phyloP scores from a whole-genome alignment of 1,140 invertebrate genomes.

The Macrocentrus cingulum region DNA sequence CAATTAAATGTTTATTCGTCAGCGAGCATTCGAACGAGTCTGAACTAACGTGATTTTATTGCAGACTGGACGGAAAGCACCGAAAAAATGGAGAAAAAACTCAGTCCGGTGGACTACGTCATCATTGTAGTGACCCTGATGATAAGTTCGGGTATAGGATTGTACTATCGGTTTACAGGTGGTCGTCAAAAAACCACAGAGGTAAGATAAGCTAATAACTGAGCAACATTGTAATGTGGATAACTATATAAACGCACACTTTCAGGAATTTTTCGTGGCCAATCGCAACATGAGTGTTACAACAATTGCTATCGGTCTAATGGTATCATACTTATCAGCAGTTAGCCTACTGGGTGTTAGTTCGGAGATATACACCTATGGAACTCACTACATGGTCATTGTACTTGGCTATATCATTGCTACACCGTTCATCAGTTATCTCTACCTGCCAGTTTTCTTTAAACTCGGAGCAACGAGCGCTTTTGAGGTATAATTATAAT shows the following conservation, averaged over 20 bases:
- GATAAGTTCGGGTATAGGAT: slow-evolving; percentile 69
- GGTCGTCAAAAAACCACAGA: slow-evolving; percentile 80
- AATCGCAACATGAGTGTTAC: slow-evolving; percentile 75
- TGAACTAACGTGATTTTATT: no score
- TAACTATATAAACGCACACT: background rate
- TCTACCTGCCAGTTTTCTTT: slow-evolving; percentile 89
- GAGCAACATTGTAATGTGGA: background rate
- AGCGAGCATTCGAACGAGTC: no score
- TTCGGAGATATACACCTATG: slow-evolving; percentile 81
- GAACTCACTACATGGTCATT: slow-evolving; percentile 81
- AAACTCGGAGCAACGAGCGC: slow-evolving; percentile 80
- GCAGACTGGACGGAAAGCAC: background rate
- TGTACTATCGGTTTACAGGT: slow-evolving; percentile 81
- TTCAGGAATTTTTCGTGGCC: slow-evolving; percentile 79
- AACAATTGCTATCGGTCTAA: slow-evolving; percentile 83
- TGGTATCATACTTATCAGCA: slow-evolving; percentile 95
- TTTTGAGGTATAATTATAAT: slow-evolving; percentile 71
- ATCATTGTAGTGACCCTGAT: slow-evolving; percentile 64
- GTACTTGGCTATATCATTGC: slow-evolving; percentile 80
- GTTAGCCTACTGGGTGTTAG: slow-evolving; percentile 88
- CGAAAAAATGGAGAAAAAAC: slow-evolving; percentile 31
- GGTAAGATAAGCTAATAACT: slow-evolving; percentile 48
- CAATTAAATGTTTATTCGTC: background rate
- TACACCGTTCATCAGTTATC: slow-evolving; percentile 77
- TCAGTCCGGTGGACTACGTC: slow-evolving; percentile 62